phyloP scores from a whole-genome alignment of 1,140 invertebrate species.

The Pseudomyrmex gracilis region DNA sequence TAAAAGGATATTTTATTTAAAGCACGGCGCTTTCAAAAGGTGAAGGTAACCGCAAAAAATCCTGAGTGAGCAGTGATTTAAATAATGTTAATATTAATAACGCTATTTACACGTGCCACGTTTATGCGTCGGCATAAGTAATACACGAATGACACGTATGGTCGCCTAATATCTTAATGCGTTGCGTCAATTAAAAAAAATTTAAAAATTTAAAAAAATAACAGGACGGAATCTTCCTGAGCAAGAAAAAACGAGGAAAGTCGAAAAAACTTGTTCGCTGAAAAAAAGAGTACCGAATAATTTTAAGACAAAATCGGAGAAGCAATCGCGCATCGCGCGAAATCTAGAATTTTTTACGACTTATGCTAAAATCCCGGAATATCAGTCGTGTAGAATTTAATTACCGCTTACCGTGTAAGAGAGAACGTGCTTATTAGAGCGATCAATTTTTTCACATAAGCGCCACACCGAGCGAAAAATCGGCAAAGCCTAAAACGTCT shows the following conservation, averaged over 20 bases:
- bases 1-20: slow-evolving; percentile 36
- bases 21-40: slow-evolving; percentile 1
- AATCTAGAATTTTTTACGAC: not conserved
- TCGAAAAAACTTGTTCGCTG: too few species aligned
- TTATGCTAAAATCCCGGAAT: slow-evolving; percentile 31
- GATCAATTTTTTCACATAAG: slow-evolving; percentile 59
- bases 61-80: slow-evolving; percentile 5
- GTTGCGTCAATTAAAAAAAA: too few species aligned
- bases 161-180: too few species aligned
- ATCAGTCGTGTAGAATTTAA: slow-evolving; percentile 54
- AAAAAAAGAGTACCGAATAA: too few species aligned
- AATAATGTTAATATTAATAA: slow-evolving; percentile 50
- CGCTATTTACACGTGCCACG: not conserved
- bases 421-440: slow-evolving; percentile 49
- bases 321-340: not conserved
- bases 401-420: not conserved
- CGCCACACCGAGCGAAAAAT: slow-evolving; percentile 45
- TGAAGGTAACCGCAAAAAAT: slow-evolving; percentile 25
- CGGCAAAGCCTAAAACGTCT: slow-evolving; percentile 55
- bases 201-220: too few species aligned
- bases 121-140: slow-evolving; percentile 13
- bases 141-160: not conserved
- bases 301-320: not conserved
- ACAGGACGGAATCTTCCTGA: too few species aligned
- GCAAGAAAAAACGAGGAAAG: too few species aligned